phyloP scores from a whole-genome alignment of 2,113 vertebrate species.

The Synodontis membranacea region DNA sequence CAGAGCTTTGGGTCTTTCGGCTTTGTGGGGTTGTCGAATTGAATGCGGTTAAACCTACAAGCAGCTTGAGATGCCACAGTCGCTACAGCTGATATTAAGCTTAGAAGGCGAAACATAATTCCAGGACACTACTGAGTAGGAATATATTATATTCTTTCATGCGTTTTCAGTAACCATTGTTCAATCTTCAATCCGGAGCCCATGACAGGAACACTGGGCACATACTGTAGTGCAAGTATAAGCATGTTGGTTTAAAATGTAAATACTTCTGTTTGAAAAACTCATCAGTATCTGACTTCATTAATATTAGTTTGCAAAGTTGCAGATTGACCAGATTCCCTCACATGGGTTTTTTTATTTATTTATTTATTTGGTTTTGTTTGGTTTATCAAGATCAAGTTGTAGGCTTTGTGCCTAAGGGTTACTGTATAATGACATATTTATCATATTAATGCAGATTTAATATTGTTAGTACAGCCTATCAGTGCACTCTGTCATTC shows the following conservation, averaged over 20 bases:
- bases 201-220: neutral
- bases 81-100: neutral
- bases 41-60: neutral
- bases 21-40: neutral
- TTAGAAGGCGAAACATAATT: neutral
- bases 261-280: neutral
- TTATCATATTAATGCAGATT: neutral
- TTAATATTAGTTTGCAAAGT: neutral
- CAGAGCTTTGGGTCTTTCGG: neutral
- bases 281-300: neutral
- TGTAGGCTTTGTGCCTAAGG: neutral
- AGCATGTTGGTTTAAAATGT: neutral
- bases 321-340: neutral
- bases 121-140: neutral
- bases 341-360: neutral
- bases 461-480: neutral
- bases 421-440: neutral
- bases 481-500: neutral
- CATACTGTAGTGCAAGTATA: neutral
- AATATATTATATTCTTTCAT: neutral
- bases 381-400: neutral
- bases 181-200: neutral
- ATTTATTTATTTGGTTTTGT: no score
- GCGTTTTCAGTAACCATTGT: neutral
- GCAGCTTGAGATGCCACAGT: neutral